phyloP scores from a whole-genome alignment of 2,888 invertebrate genomes.

The Drosophila diplacantha region DNA sequence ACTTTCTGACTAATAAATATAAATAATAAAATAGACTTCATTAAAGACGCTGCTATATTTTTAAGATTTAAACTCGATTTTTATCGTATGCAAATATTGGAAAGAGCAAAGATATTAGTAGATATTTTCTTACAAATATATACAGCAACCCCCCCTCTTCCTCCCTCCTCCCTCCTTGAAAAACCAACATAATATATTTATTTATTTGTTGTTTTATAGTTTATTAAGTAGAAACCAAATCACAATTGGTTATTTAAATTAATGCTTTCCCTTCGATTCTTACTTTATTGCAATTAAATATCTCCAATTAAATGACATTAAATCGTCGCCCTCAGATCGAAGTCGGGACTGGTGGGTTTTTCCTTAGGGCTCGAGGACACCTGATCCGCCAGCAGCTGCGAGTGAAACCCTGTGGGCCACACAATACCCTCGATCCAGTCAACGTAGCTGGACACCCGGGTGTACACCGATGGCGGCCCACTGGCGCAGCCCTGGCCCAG shows the following conservation, averaged over 20 bases:
- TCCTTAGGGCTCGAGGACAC: background rate
- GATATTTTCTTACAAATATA: too few relatives aligned
- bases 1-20: too few relatives aligned
- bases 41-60: too few relatives aligned
- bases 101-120: too few relatives aligned
- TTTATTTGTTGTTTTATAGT: background rate
- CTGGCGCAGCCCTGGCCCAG: constrained; percentile 67
- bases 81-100: too few relatives aligned
- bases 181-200: too few relatives aligned
- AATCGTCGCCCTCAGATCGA: constrained; percentile 12
- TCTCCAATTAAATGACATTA: background rate
- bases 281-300: background rate
- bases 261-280: background rate
- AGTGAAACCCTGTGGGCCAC: constrained; percentile 52
- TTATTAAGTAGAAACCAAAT: background rate
- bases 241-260: background rate
- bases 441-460: constrained; percentile 65
- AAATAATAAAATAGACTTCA: too few relatives aligned
- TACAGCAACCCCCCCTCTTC: too few relatives aligned
- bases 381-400: too few relatives aligned
- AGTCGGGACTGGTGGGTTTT: background rate
- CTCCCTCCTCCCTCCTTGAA: too few relatives aligned
- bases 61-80: too few relatives aligned
- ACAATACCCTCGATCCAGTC: constrained; percentile 71
- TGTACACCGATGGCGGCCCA: constrained; percentile 69